phyloP scores from a whole-genome alignment of 1,140 invertebrate species.

The Ridgeia piscesae region DNA sequence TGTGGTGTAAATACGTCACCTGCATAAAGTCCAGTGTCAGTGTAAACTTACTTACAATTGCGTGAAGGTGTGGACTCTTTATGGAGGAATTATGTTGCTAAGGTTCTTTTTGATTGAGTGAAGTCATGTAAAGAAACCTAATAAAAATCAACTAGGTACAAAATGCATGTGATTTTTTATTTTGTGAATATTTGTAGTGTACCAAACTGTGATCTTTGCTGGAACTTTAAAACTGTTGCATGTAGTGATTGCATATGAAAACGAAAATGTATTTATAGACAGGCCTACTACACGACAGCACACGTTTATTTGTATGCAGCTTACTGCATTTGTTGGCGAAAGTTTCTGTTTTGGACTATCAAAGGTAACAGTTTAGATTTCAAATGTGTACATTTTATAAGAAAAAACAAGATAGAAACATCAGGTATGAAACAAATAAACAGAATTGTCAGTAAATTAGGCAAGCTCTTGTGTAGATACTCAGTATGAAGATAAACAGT shows the following conservation, averaged over 20 bases:
- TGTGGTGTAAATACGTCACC: background rate
- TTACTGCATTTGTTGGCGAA: no score
- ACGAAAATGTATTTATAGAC: background rate
- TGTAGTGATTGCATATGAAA: background rate
- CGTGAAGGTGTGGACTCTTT: background rate
- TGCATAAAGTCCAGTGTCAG: background rate
- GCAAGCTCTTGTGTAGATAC: no score
- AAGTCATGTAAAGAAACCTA: background rate
- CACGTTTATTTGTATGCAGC: no score
- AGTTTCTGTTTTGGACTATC: no score
- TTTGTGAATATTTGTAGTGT: background rate
- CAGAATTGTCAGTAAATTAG: no score
- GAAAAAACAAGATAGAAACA: no score
- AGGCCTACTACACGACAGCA: no score
- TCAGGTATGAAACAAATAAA: no score
- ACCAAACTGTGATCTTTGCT: background rate
- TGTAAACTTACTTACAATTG: background rate
- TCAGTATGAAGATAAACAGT: no score
- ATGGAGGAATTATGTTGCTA: background rate
- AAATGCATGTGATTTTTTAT: background rate
- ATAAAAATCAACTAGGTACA: background rate
- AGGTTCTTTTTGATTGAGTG: background rate
- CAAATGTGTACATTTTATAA: no score
- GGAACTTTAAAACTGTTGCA: background rate
- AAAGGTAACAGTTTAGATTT: no score